These are phyloP conservation scores for Drosophila aldrichi DNA, from an alignment of 2,888 invertebrate genomes.

Conservation along the genomic window DNA sequence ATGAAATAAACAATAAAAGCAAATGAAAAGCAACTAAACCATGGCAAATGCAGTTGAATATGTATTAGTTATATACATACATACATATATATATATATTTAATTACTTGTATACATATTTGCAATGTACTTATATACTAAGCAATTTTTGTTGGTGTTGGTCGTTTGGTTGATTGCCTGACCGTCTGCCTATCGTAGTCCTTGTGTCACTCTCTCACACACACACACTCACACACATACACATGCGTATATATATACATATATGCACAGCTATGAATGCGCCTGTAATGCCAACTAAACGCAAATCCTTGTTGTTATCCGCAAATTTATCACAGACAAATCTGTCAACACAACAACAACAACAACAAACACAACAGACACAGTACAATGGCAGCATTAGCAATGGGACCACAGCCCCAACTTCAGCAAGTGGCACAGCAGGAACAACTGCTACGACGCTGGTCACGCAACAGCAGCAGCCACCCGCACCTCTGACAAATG, in stretches of 20 bases:
- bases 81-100: constrained; percentile 11
- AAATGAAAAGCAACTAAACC: constrained; percentile 58
- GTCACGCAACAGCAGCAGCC: constrained; percentile 66
- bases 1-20: constrained; percentile 13
- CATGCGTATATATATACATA: constrained; percentile 16
- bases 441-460: constrained; percentile 62
- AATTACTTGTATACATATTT: constrained; percentile 29
- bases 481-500: constrained; percentile 74
- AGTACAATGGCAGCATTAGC: constrained; percentile 63
- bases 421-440: constrained; percentile 32
- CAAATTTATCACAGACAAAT: constrained; percentile 82
- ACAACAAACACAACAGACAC: constrained; percentile 67
- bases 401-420: constrained; percentile 45
- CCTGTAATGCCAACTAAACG: constrained; percentile 70
- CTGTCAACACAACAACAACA: constrained; percentile 78
- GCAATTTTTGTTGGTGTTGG: constrained; percentile 70
- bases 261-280: constrained; percentile 48
- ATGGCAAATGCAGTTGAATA: constrained; percentile 48
- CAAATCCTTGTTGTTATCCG: constrained; percentile 81
- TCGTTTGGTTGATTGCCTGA: constrained; percentile 63
- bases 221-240: constrained; percentile 16
- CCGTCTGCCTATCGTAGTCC: constrained; percentile 61
- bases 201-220: constrained; percentile 30
- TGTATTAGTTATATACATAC: constrained; percentile 19
- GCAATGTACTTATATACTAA: constrained; percentile 41